Evolutionary conservation across 1,140 invertebrate genomes (phyloP), one percentile per base, ranked within the genome.

Genomic region (Zaprionus davidi): DNA sequence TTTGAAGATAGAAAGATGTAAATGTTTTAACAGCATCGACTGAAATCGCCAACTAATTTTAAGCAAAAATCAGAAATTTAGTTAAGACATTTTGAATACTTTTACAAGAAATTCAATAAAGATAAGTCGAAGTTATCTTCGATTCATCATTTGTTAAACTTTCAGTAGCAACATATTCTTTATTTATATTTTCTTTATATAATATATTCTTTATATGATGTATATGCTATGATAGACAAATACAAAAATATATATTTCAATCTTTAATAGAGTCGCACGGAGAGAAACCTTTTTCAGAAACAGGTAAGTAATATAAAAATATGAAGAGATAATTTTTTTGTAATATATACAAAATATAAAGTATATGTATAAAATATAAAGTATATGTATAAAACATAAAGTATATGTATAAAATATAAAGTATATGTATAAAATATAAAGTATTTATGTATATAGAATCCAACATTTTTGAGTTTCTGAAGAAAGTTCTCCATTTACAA

Each of bases 101-200:
- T 51, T 51, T 51, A 51, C 11, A 24, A 46, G 41, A 46, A 46
- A 17, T 17, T 46, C 3, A 46, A 46, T 46, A 46, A 51, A 51
- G 11, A 51, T 51, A 24, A 13, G 9, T 22, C 46, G 9, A 44
- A 46, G 41, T 46, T 46, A 7, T n/a, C 2, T 46, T 46, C 41
- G 41, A 46, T 38, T 5, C 0, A 4, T 13, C 3, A 38, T 15
- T 12, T 38, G 12, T 38, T 38, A n/a, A n/a, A 46, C n/a, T 46
- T 12, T 51, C 20, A 24, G 13, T 24, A 51, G 11, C 17, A 51
- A 51, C 12, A 5, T 51, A 49, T 1, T 24, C 46, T 51, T 51
- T 24, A 5, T 51, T 24, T 22, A 51, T 51, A 51, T 51, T 13
- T 22, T 5, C 20, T 51, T 34, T 34, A 28, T 28, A 28, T 28